A percentile compares a stretch with the other conserved stretches of the same genome.
phyloP scores from a whole-genome alignment of 2,888 invertebrate species.

The Halictus ligatus region DNA sequence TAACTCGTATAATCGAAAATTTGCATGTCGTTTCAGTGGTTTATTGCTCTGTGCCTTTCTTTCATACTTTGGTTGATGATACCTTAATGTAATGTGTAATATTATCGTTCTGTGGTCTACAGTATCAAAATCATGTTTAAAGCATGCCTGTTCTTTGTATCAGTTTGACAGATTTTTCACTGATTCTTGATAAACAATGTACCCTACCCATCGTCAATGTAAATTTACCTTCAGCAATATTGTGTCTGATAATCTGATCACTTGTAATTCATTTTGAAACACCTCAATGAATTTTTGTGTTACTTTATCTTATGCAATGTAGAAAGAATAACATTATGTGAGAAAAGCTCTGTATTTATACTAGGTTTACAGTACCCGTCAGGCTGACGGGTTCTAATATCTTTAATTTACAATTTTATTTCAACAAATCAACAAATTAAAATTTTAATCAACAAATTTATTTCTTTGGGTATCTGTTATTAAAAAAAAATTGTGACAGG shows the following conservation, averaged over 20 bases:
- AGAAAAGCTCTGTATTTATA: too few species aligned
- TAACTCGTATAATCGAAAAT: background rate
- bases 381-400: too few species aligned
- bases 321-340: too few species aligned
- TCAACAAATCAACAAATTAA: too few species aligned
- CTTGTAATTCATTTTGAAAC: background rate
- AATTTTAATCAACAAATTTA: too few species aligned
- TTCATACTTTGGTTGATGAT: background rate
- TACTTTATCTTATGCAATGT: too few species aligned
- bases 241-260: background rate
- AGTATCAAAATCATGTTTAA: too few species aligned
- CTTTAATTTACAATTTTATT: too few species aligned
- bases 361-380: too few species aligned
- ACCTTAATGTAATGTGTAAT: background rate
- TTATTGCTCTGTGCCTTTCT: background rate
- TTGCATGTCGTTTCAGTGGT: background rate
- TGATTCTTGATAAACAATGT: background rate
- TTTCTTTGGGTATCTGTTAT: too few species aligned
- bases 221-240: background rate
- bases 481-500: too few species aligned
- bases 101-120: background rate
- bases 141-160: background rate
- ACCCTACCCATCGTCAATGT: background rate
- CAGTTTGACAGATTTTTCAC: background rate
- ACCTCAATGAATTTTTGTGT: too few species aligned